These are phyloP conservation scores for Orchesellides sinensis DNA, from an alignment of 2,888 invertebrate genomes.

Conservation along the genomic window DNA sequence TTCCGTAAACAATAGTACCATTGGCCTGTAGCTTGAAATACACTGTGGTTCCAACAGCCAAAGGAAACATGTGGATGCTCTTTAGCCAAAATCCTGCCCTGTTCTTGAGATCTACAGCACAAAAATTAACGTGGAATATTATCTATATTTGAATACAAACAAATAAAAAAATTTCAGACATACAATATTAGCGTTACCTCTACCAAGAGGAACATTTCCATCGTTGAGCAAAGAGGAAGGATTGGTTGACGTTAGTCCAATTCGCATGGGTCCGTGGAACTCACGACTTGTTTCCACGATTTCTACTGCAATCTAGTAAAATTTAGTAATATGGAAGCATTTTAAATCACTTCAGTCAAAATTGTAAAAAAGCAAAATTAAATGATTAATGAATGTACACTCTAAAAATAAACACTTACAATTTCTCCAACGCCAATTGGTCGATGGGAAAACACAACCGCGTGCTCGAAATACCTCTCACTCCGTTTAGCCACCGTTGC, in stretches of 20 bases:
- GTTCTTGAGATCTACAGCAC: conserved; percentile 34
- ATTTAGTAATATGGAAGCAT: neutral
- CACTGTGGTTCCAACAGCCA: conserved; percentile 13
- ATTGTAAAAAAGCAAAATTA: neutral
- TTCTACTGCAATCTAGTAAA: conserved; percentile 54
- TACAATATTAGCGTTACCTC: conserved; percentile 18
- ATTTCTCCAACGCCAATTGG: conserved; percentile 53
- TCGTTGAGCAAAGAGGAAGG: conserved; percentile 41
- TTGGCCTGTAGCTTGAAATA: conserved; percentile 48
- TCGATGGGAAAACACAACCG: conserved; percentile 62
- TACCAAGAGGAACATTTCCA: conserved; percentile 18
- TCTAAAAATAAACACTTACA: conserved; percentile 37
- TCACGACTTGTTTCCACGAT: conserved; percentile 27
- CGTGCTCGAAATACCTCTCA: conserved; percentile 50
- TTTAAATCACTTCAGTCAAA: neutral
- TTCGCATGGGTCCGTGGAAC: conserved; percentile 59
- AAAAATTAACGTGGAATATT: neutral
- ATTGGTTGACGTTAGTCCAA: conserved; percentile 67
- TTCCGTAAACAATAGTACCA: conserved; percentile 51
- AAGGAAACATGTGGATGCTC: conserved; percentile 44
- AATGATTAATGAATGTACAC: neutral
- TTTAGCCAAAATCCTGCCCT: conserved; percentile 49
- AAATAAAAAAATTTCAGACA: neutral
- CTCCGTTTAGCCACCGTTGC: conserved; percentile 36
- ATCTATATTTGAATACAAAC: neutral